A percentile compares a stretch with the other conserved stretches of the same genome.
These are phyloP conservation scores for Cervus canadensis DNA, from an alignment of 2,113 vertebrate genomes.

Conservation along the genomic window DNA sequence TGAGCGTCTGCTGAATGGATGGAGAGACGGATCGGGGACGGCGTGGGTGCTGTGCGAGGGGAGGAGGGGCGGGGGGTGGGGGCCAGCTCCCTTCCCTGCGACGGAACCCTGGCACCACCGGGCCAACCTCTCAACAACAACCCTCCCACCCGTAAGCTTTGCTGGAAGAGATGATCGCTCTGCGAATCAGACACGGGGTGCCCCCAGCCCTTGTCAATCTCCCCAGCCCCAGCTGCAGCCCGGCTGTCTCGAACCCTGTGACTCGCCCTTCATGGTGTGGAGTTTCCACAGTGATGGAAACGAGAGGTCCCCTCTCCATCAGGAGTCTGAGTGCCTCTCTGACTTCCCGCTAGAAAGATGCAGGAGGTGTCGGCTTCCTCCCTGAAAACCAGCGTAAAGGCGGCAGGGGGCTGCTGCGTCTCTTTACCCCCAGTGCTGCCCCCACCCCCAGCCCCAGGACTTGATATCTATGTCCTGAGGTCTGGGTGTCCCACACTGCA, in stretches of 20 bases:
- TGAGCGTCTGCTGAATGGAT: neutral
- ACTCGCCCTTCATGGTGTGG: neutral
- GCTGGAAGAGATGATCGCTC: neutral
- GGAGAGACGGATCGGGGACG: rapidly evolving
- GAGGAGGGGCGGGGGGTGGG: neutral
- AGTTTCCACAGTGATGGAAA: rapidly evolving
- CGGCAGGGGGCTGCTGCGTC: neutral
- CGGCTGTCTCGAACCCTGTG: neutral
- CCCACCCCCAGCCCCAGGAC: neutral
- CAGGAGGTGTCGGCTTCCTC: neutral
- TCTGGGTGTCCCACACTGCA: neutral
- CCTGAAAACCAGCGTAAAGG: neutral
- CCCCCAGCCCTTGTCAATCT: neutral
- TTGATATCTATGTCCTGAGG: neutral
- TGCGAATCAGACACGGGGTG: neutral
- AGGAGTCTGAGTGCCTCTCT: neutral
- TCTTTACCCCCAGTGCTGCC: neutral
- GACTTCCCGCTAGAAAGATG: neutral
- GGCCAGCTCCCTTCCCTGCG: neutral
- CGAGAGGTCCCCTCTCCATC: rapidly evolving
- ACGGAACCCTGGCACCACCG: neutral
- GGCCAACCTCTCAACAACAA: neutral
- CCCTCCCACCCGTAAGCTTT: neutral
- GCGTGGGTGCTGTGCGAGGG: neutral
- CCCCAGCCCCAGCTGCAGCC: neutral